Evolutionary conservation across 2,113 vertebrate genomes (phyloP), one percentile per base, ranked within the genome.

Genomic region (Coturnix japonica): DNA sequence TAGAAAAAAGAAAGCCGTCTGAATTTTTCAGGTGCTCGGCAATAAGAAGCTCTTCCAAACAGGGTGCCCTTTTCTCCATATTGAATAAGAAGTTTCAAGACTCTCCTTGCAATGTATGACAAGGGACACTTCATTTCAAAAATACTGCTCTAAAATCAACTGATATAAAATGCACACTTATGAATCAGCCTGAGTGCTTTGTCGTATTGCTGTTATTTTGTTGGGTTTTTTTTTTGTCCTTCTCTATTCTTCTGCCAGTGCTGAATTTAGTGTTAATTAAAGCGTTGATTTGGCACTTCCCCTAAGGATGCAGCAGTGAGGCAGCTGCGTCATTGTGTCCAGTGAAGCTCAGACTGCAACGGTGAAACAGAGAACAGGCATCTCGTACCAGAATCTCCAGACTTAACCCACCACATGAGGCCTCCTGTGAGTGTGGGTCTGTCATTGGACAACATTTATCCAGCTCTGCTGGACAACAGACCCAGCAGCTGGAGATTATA

Each of bases 401-500:
- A 21, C 20, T 17, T 72, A 14, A 31, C 28, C 6, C 33, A 5
- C 11, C 1, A 13, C 1, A 0, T 5, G 57, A 51, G 19, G 19
- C 13, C 56, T 44, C n/a, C 59, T 67, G 15, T 25, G 14, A 60
- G 33, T 9, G 23, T 61, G 23, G 6, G 9, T 37, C 33, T 37
- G 33, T 26, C 59, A 23, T 4, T 26, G 13, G 33, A 59, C 70
- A 37, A 53, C 2, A 1, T 31, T 64, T 31, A 57, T 7, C 37
- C 33, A 23, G 30, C 11, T 26, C 30, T 2, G 5, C 9, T 49
- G 75, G 41, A 72, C 8, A 28, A 6, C 21, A 13, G 10, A 23
- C 31, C 33, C 41, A 44, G 56, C 2, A 3, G 30, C 1, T 43
- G 51, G 43, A 85, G 21, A 70, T 6, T 30, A 10, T 0, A 0